Evolutionary conservation across 2,797 vertebrate species (phyloP), one percentile per base, ranked within the genome.

Genomic region (Hyperoplus lanceolatus): DNA sequence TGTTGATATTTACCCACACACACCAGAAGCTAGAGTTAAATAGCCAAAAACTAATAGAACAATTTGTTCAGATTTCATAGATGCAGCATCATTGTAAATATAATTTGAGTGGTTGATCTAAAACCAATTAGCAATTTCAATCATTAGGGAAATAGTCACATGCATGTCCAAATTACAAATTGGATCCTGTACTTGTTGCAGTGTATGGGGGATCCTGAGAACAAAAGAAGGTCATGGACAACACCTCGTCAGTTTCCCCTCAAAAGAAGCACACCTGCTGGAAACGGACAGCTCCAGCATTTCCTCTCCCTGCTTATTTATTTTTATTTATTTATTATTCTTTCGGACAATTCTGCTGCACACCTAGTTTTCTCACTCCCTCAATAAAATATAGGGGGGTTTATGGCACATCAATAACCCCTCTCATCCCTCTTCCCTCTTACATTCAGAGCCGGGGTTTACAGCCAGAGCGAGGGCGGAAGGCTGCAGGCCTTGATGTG

Each of bases 381-480:
- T 88, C 89, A 87, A 89, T 93, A 93, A 92, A 92, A 95, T 90
- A 94, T 90, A 94, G 95, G 93, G 82, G 75, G 91, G 90, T 96
- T 95, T 95, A 95, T 92, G 88, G 93, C 94, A 93, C 94, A 95
- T 95, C 94, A 94, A 92, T 93, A 93, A 93, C 91, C 93, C 93
- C 91, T 94, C 95, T 95, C 93, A 94, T 87, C 92, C 84, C 93
- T 92, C 92, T 86, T 91, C 77, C 88, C 71, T 80, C 65, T 75
- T 73, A 81, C 83, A 61, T 71, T 82, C 77, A 86, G 87, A 84
- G 88, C 74, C 12, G 18, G 79, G 81, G 81, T 94, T 93, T 95
- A 92, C 88, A 75, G 92, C 92, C 79, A 79, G 91, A 76, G 87
- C 87, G 92, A 91, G 92, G 92, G 82, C 91, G 86, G 90, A 82